Evolutionary conservation across 2,888 invertebrate species (phyloP), one percentile per base, ranked within the genome.

Genomic region (Cheilosia vernalis): DNA sequence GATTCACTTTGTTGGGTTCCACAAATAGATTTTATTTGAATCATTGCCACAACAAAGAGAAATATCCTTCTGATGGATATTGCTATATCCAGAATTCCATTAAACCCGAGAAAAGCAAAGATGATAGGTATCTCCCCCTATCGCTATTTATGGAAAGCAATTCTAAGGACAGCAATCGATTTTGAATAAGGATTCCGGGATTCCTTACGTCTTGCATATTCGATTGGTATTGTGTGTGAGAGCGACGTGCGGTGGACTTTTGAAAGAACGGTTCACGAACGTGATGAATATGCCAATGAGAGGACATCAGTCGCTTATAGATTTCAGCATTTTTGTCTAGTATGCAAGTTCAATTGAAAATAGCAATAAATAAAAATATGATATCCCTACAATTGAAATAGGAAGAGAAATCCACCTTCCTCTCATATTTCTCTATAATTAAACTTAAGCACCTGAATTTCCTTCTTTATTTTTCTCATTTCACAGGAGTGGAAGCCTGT

Each of bases 391-490:
- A 30, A 30, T 4, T 21, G 2, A 21, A 30, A 30, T 9, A 7
- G 7, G 30, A 9, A 1, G 7, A 30, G 9, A 30, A 30, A 30
- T 30, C 9, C 9, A 30, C 1, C 30, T 37, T 37, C 4, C 13
- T 37, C 37, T 37, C 37, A 37, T 74, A 61, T 67, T 80, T 63
- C 55, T 61, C 27, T 66, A 56, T 76, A 76, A 80, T 80, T 76
- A 21, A 1, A 63, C 80, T 55, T 19, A 40, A 80, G 49, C 63
- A 63, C 24, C 27, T 13, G 19, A 21, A 9, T 13, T 47, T 47
- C 37, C 44, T 37, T 15, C 27, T 15, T 15, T 27, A 27, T 27
- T 27, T 27, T 27, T 6, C 27, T 27, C 27, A n/a, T 42, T 42
- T 15, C 6, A n/a, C 24, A 24, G 24, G 24, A 24, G 24, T 15